phyloP scores from a whole-genome alignment of 2,113 vertebrate species.

The Callopanchax toddi region DNA sequence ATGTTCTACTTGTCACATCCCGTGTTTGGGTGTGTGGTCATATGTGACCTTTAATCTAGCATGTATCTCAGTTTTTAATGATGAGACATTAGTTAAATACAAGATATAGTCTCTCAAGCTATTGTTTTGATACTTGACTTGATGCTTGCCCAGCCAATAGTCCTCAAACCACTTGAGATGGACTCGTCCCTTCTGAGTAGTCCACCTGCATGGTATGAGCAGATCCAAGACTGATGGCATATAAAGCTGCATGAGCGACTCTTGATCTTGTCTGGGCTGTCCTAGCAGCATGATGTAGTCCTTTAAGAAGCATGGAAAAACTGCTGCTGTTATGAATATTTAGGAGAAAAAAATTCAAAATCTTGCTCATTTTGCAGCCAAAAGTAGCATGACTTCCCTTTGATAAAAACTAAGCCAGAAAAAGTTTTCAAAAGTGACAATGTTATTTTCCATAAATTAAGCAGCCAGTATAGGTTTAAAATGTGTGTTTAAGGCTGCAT shows the following conservation, averaged over 20 bases:
- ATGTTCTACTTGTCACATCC: not conserved
- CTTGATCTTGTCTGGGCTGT: constrained; percentile 7
- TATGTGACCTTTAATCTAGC: not conserved
- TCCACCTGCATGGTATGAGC: constrained; percentile 45
- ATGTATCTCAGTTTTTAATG: constrained; percentile 14
- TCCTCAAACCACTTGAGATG: constrained; percentile 3
- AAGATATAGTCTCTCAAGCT: constrained; percentile 31
- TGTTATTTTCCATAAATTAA: too few species aligned
- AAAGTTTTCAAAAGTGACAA: too few species aligned
- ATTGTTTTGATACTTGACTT: not conserved
- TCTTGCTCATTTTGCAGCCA: not conserved
- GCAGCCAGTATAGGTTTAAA: not conserved
- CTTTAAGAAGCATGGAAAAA: constrained; percentile 28
- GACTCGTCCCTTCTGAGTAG: not conserved
- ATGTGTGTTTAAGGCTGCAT: not conserved
- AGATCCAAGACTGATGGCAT: constrained; percentile 8
- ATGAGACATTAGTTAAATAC: constrained; percentile 2
- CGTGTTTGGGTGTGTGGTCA: constrained; percentile 5
- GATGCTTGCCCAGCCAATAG: not conserved
- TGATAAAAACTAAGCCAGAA: not conserved
- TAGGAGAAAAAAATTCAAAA: constrained; percentile 7
- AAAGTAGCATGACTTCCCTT: constrained; percentile 1
- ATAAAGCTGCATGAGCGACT: constrained; percentile 43
- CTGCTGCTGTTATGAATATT: constrained; percentile 3
- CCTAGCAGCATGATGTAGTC: constrained; percentile 39